A percentile compares a stretch with the other conserved stretches of the same genome.
These are phyloP conservation scores for Solen grandis DNA, from an alignment of 1,140 invertebrate genomes.

Conservation along the genomic window DNA sequence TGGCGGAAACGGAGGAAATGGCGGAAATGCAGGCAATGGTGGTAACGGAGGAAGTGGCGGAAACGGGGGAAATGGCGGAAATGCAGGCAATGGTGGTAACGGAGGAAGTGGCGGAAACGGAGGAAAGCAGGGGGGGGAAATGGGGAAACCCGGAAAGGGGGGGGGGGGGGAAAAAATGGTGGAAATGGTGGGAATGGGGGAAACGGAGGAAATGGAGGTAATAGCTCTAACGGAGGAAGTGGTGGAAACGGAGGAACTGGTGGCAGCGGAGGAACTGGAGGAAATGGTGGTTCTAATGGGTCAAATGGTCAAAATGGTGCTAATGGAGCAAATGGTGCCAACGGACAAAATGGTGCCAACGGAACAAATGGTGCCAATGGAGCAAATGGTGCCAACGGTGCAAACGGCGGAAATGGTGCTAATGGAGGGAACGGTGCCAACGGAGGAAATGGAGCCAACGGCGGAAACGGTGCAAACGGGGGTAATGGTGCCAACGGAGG, in stretches of 20 bases:
- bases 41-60: neutral
- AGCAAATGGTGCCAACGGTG: neutral
- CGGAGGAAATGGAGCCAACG: neutral
- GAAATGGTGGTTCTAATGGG: neutral
- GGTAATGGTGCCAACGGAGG: neutral
- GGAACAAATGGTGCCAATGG: neutral
- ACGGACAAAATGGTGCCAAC: neutral
- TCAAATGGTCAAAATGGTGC: neutral
- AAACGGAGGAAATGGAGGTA: neutral
- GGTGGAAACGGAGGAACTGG: neutral
- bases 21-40: neutral
- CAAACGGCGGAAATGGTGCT: neutral
- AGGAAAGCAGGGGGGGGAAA: neutral
- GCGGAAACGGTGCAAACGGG: neutral
- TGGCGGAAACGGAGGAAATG: neutral
- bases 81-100: neutral
- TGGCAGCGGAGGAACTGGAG: neutral
- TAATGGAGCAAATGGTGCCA: neutral
- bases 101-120: neutral
- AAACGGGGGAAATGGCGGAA: neutral
- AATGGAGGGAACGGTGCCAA: neutral
- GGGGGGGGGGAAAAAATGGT: neutral
- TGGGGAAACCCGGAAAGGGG: neutral
- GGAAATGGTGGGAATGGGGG: slow-evolving; percentile 26
- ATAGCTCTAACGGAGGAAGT: neutral